These are phyloP conservation scores for Eilema depressum DNA, from an alignment of 2,888 invertebrate genomes.

Conservation along the genomic window DNA sequence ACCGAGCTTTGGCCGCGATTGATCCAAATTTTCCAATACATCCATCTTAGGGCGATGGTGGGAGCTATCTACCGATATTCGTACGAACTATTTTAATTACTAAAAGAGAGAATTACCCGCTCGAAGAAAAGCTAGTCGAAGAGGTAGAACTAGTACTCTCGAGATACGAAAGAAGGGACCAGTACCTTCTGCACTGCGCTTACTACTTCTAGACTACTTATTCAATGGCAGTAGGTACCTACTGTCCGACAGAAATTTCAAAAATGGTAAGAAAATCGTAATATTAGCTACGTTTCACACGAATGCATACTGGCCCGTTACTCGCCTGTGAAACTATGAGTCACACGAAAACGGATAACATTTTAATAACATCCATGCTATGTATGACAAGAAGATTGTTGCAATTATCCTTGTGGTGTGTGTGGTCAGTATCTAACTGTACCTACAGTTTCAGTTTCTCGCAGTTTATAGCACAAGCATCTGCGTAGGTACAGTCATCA, in stretches of 20 bases:
- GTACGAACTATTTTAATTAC: no score
- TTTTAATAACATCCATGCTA: conserved; percentile 19
- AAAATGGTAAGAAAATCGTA: neutral
- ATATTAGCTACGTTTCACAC: conserved; percentile 9
- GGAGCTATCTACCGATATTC: no score
- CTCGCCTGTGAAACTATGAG: conserved; percentile 14
- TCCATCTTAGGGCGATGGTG: no score
- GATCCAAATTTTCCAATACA: no score
- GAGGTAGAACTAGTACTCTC: no score
- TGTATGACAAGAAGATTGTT: conserved; percentile 27
- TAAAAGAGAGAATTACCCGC: no score
- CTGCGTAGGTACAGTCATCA: neutral
- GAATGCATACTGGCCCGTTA: conserved; percentile 7
- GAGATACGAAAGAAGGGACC: no score
- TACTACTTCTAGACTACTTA: no score
- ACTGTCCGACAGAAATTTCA: neutral
- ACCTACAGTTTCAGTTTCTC: conserved; percentile 23
- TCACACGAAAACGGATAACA: conserved; percentile 20
- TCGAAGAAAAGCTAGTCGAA: no score
- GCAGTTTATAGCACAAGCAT: neutral
- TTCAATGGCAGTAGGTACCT: no score
- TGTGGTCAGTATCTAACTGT: conserved; percentile 40
- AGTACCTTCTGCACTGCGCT: no score
- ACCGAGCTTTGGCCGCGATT: no score
- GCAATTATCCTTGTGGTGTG: conserved; percentile 38